phyloP scores from a whole-genome alignment of 2,797 vertebrate genomes.

The Simalia tracyae region DNA sequence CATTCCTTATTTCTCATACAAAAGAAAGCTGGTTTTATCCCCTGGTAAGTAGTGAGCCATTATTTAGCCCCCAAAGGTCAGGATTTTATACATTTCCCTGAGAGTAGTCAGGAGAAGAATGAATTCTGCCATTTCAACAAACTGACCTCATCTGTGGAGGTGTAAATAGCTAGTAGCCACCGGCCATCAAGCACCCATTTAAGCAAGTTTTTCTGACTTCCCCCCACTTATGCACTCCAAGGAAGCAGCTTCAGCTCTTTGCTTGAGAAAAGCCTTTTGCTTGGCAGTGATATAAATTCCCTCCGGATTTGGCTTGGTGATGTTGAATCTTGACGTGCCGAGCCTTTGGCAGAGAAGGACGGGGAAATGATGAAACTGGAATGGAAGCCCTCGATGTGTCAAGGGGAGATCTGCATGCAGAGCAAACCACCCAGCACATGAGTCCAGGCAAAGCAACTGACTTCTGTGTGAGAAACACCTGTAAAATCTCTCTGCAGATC shows the following conservation, averaged over 20 bases:
- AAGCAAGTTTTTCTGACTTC: neutral
- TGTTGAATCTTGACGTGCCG: neutral
- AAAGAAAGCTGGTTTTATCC: neutral
- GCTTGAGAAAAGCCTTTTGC: neutral
- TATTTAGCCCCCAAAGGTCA: neutral
- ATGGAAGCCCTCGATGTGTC: neutral
- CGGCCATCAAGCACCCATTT: neutral
- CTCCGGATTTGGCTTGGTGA: neutral
- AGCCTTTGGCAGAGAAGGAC: neutral
- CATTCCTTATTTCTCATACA: neutral
- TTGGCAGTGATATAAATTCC: neutral
- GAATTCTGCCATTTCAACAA: neutral
- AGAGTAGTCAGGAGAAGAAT: neutral
- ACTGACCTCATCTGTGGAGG: neutral
- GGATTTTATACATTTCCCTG: neutral
- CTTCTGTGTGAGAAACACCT: neutral
- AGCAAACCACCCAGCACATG: neutral
- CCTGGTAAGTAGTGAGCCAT: neutral
- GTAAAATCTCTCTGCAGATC: conserved; percentile 1
- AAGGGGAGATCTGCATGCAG: neutral
- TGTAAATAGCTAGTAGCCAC: neutral
- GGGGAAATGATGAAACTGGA: neutral
- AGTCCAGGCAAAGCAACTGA: neutral
- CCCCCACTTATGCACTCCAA: too few relatives aligned
- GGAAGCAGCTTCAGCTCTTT: neutral